Base-by-base conservation (phyloP, 2,113 vertebrate species). In the Boleophthalmus pectinirostris region DNA sequence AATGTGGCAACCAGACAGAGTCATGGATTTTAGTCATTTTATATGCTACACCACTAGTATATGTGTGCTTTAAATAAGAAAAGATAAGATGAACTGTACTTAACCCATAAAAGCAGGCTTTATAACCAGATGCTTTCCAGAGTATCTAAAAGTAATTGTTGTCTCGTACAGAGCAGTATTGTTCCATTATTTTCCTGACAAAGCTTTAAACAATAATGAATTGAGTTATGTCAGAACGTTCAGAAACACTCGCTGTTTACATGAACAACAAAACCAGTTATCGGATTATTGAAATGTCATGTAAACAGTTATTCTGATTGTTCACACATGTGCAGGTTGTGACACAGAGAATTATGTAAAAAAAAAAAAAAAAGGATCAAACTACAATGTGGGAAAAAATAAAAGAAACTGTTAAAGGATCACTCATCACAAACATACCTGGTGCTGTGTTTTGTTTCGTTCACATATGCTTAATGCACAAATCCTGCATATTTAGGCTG, bases 1-100 rank as follows among this genome's bases (percentile, higher is more conserved):
- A 70, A 64, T 64, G 61, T 54, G 43, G 23, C 24, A 72, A 33
- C 13, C 23, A 68, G 3, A 58, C 8, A 51, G 35, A 35, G 56
- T 69, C 5, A 18, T 1, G 0, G 1, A 46, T 73, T 71, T 58
- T 70, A 35, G 33, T 33, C 1, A 43, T 43, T 64, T 43, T 38
- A 43, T 64, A 21, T 12, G 33, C 20, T 13, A 21, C 29, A 43
- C 18, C 33, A 53, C 38, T 7, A 43, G 29, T 35, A 20, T 63
- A 63, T 20, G 33, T 38, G 21, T 24, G 61, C 9, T 64, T n/a
- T 38, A 64, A 38, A 64, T 38, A 21, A 35, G 16, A 18, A 64
- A 21, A 45, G 18, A 35, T 29, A 16, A 23, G 13, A 66, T 2
- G 35, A 45, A 58, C 21, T 24, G 61, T 64, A 64, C 14, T 9